Percentiles rank a stretch among this genome's conserved stretches.
Conservation (phyloP, 2,888 invertebrate species). For the Myathropa florea region DNA sequence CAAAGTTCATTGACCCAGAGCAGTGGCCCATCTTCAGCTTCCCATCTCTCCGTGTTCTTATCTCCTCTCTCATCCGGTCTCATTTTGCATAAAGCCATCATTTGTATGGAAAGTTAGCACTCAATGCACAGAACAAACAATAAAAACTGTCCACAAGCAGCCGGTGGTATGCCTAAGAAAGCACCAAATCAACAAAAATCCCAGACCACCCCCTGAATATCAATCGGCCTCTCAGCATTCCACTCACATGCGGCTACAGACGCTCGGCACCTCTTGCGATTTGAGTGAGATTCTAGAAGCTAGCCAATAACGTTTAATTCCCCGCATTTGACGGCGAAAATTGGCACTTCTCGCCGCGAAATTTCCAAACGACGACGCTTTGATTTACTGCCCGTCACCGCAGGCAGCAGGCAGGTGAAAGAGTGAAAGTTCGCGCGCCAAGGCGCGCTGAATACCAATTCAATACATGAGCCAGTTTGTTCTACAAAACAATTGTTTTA, state of each 20-base stretch:
- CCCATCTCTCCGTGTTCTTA: not conserved
- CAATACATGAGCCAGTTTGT: not conserved
- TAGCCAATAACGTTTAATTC: not conserved
- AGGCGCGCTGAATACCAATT: constrained; percentile 53
- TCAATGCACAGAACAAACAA: not conserved
- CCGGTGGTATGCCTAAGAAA: constrained; percentile 3
- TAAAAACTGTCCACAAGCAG: not conserved
- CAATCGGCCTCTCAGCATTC: constrained; percentile 34
- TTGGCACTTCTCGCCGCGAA: constrained; percentile 21
- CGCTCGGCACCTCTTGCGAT: not conserved
- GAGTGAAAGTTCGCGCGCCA: constrained; percentile 43
- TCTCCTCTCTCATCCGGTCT: not conserved
- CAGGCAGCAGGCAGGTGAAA: constrained; percentile 40
- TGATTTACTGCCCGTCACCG: constrained; percentile 32
- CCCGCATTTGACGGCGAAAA: not conserved
- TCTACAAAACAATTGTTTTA: constrained; percentile 17
- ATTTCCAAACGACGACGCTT: constrained; percentile 37
- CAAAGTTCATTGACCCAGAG: not conserved
- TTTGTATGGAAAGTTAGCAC: not conserved
- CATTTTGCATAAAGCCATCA: not conserved
- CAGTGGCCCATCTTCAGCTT: not conserved
- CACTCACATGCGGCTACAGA: constrained; percentile 32
- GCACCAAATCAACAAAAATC: constrained; percentile 25
- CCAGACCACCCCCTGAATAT: constrained; percentile 24
- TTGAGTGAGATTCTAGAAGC: not conserved